Evolutionary conservation across 2,113 vertebrate species (phyloP).

Genomic region (Notarius quadriscutis): DNA sequence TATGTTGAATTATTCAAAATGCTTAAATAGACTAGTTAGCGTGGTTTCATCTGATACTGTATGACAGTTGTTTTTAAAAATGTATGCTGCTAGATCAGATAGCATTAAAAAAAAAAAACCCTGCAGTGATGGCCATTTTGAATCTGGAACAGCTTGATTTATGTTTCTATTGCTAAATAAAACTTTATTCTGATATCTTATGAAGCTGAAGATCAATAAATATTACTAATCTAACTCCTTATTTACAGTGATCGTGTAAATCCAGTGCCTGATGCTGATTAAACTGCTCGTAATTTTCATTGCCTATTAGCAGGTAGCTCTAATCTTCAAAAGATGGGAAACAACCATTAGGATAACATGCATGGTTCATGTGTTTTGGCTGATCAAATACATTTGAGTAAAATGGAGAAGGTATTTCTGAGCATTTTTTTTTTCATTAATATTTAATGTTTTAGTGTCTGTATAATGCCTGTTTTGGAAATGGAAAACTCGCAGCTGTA

Average conservation of each 20-base stretch:
- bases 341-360: neutral
- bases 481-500: neutral
- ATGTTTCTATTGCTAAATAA: neutral
- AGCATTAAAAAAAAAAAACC: neutral
- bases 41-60: neutral
- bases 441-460: no score
- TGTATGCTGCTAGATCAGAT: neutral
- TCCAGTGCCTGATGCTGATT: neutral
- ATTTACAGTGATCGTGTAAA: neutral
- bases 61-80: neutral
- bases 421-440: neutral
- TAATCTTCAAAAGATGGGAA: neutral
- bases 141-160: neutral
- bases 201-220: neutral
- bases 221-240: neutral
- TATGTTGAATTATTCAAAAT: neutral
- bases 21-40: neutral
- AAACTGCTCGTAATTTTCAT: neutral
- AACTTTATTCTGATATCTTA: neutral
- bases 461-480: neutral
- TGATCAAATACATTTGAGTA: neutral
- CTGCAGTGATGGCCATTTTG: neutral
- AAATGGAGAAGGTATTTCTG: neutral
- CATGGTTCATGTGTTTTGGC: neutral
- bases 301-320: neutral